Conservation (phyloP, 1,140 invertebrate species). For the Sycophila sp. region DNA sequence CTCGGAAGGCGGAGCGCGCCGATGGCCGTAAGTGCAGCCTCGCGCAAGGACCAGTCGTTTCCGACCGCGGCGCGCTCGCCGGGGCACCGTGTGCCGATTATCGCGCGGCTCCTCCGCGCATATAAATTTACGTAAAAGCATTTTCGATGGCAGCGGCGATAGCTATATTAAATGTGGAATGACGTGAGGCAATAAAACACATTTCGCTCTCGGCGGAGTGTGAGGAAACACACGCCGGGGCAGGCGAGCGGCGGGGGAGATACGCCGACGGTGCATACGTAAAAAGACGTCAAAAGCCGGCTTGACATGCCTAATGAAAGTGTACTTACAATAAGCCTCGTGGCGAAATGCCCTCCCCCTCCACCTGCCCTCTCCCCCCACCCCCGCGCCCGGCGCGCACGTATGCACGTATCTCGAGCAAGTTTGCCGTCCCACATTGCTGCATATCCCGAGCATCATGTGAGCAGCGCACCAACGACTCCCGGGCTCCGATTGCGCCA, state of each 20-base stretch:
- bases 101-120: neutral
- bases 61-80: too few species aligned
- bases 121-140: slow-evolving; percentile 24
- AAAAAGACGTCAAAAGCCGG: slow-evolving; percentile 37
- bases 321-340: slow-evolving; percentile 59
- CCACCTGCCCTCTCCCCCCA: too few species aligned
- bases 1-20: too few species aligned
- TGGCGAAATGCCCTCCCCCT: slow-evolving; percentile 49
- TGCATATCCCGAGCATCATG: neutral
- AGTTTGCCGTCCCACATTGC: neutral
- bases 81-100: too few species aligned
- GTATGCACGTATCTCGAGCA: neutral
- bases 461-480: neutral
- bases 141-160: slow-evolving; percentile 29
- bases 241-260: neutral
- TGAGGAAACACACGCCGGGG: slow-evolving; percentile 22
- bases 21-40: too few species aligned
- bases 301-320: slow-evolving; percentile 53
- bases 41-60: too few species aligned
- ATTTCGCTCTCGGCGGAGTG: slow-evolving; percentile 7
- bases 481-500: slow-evolving; percentile 26
- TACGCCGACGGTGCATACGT: neutral
- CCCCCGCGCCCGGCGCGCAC: too few species aligned
- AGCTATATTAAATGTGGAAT: slow-evolving; percentile 30
- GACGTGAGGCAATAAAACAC: slow-evolving; percentile 38